Evolutionary conservation across 2,797 vertebrate genomes (phyloP).

Genomic region (Diplodus puntazzo): DNA sequence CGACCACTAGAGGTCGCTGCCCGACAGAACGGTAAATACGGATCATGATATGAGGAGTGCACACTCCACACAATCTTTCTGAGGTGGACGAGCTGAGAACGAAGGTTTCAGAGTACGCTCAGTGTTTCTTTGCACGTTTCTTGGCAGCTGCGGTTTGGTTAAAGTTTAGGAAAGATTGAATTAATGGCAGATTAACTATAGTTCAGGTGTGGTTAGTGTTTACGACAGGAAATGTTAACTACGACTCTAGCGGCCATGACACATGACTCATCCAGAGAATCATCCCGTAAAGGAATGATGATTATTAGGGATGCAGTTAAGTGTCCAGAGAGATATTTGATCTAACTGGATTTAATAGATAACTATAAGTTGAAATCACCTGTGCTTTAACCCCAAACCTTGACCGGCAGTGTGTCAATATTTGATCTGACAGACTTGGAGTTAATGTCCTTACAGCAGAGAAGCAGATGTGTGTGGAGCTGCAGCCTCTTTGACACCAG

Average conservation of each 20-base stretch:
- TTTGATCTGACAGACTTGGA: not conserved
- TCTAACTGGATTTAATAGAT: not conserved
- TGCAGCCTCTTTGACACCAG: not conserved
- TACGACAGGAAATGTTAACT: not conserved
- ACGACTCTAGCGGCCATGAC: not conserved
- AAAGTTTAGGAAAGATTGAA: not conserved
- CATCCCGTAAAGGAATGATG: too few species aligned
- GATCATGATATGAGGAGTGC: too few species aligned
- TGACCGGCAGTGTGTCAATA: not conserved
- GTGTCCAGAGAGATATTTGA: not conserved
- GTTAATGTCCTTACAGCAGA: not conserved
- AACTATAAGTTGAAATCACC: not conserved
- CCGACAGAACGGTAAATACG: too few species aligned
- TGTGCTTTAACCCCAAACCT: not conserved
- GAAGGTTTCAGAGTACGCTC: not conserved
- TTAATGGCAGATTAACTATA: not conserved
- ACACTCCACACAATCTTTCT: too few species aligned
- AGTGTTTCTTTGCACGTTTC: not conserved
- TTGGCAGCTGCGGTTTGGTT: too few species aligned
- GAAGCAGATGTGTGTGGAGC: not conserved
- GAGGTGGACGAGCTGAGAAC: not conserved
- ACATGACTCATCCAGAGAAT: not conserved
- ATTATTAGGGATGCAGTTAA: too few species aligned
- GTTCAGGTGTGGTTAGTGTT: not conserved
- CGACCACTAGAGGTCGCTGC: too few species aligned